phyloP scores from a whole-genome alignment of 2,113 vertebrate genomes.

The Grammomys surdaster region DNA sequence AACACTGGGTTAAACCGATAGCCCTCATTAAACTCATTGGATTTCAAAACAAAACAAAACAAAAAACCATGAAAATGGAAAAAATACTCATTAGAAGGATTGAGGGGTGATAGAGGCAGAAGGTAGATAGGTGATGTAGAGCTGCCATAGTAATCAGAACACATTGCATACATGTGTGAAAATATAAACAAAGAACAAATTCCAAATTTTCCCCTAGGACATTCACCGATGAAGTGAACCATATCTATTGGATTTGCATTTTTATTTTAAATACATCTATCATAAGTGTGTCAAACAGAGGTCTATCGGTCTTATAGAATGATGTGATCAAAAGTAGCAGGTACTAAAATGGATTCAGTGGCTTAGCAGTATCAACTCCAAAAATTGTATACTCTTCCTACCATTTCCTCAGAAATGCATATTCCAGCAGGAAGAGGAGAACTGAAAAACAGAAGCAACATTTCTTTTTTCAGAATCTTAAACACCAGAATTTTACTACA shows the following conservation, averaged over 20 bases:
- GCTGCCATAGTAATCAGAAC: neutral
- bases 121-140: no score
- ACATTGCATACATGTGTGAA: neutral
- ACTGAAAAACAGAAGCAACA: neutral
- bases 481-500: neutral
- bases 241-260: neutral
- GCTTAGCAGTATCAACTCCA: neutral
- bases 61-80: neutral
- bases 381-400: neutral
- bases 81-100: neutral
- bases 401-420: neutral
- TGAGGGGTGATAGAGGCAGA: neutral
- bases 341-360: neutral
- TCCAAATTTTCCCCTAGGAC: neutral
- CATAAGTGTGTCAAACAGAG: neutral
- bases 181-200: neutral
- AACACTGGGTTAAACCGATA: neutral
- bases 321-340: neutral
- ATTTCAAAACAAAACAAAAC: neutral
- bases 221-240: slow-evolving; percentile 1
- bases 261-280: slow-evolving; percentile 7
- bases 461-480: neutral
- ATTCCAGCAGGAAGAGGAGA: neutral
- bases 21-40: neutral
- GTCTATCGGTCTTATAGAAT: neutral